phyloP scores from a whole-genome alignment of 2,888 invertebrate species.

The Cheilosia vernalis region DNA sequence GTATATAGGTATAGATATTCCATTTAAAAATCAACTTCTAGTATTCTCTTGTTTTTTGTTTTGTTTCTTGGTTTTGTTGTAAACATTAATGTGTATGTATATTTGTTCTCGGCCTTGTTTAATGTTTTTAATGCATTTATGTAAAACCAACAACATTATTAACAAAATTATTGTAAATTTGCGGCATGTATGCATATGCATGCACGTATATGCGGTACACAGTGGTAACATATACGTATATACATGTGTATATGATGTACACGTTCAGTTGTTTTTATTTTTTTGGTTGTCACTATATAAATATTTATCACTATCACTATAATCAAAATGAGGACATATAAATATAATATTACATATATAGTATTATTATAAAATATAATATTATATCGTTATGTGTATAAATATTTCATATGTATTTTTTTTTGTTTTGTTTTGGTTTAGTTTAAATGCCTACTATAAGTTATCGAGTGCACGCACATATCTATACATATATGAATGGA shows the following conservation, averaged over 20 bases:
- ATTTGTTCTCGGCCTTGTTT: constrained; percentile 57
- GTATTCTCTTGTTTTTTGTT: constrained; percentile 16
- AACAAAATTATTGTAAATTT: constrained; percentile 63
- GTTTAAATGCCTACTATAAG: constrained; percentile 33
- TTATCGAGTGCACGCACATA: constrained; percentile 37
- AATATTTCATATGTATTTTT: constrained; percentile 65
- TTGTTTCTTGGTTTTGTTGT: constrained; percentile 19
- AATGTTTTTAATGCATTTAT: constrained; percentile 39
- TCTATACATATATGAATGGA: constrained; percentile 39
- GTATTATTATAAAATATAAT: constrained; percentile 67
- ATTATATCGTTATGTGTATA: constrained; percentile 65
- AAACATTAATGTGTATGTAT: constrained; percentile 50
- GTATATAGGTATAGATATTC: constrained; percentile 39
- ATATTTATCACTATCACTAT: constrained; percentile 65
- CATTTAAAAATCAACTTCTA: constrained; percentile 50
- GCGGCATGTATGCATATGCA: constrained; percentile 26
- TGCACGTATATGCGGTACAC: constrained; percentile 13
- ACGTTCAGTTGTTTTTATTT: constrained; percentile 9
- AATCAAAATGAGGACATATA: constrained; percentile 73
- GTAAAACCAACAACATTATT: constrained; percentile 68
- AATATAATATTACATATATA: constrained; percentile 64
- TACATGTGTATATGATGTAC: constrained; percentile 38
- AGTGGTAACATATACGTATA: constrained; percentile 24
- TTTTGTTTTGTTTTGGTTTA: constrained; percentile 25
- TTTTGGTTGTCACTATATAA: constrained; percentile 31